phyloP scores from a whole-genome alignment of 2,797 vertebrate species.

The Balearica regulorum region DNA sequence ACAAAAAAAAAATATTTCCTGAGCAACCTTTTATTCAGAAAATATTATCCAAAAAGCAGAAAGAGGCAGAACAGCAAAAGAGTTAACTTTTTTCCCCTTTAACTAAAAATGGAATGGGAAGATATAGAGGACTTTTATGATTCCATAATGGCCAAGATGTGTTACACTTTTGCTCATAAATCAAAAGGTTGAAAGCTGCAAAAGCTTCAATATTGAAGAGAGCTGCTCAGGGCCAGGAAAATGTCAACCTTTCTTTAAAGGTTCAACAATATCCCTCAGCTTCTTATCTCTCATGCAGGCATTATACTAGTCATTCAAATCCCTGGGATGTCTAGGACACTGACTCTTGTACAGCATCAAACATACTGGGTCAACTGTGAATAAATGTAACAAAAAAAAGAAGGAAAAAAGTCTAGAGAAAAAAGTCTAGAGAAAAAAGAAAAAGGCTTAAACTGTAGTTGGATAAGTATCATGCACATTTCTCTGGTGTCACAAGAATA shows the following conservation, averaged over 20 bases:
- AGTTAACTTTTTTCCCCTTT: neutral
- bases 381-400: conserved; percentile 48
- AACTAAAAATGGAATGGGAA: conserved; percentile 60
- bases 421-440: neutral
- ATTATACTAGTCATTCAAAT: conserved; percentile 71
- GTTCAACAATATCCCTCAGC: conserved; percentile 65
- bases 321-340: conserved; percentile 60
- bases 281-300: conserved; percentile 67
- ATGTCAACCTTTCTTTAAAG: conserved; percentile 71
- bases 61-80: neutral
- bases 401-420: neutral
- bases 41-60: neutral
- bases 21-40: neutral
- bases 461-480: neutral
- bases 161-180: conserved; percentile 66
- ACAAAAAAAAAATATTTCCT: neutral
- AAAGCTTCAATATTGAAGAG: conserved; percentile 66
- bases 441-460: neutral
- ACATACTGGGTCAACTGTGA: conserved; percentile 63
- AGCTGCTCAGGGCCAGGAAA: conserved; percentile 65
- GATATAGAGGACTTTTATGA: conserved; percentile 56
- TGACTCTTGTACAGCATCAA: conserved; percentile 54
- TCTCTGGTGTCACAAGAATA: conserved; percentile 21
- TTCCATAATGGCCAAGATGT: conserved; percentile 61
- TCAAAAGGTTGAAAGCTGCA: conserved; percentile 65